phyloP scores from a whole-genome alignment of 2,888 invertebrate species.

The Lucinisca nassula region DNA sequence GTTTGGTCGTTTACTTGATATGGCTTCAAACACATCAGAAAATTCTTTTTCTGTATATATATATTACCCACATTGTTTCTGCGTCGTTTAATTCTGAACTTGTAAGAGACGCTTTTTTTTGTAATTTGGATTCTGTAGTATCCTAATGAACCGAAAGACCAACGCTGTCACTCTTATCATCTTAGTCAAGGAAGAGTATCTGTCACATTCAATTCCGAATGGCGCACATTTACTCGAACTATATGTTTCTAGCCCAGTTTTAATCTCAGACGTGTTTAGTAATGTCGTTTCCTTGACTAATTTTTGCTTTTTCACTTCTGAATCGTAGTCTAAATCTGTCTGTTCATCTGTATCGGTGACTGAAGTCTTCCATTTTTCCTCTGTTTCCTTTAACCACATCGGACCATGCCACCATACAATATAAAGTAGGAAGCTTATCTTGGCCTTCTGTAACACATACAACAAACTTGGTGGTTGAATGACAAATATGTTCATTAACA shows the following conservation, averaged over 20 bases:
- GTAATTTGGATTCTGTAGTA: not conserved
- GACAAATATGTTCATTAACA: too few species aligned
- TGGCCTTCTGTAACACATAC: too few species aligned
- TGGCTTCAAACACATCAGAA: not conserved
- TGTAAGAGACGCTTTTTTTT: not conserved
- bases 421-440: too few species aligned
- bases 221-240: not conserved
- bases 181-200: not conserved
- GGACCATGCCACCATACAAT: slow-evolving; percentile 4
- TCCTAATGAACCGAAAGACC: slow-evolving; percentile 1
- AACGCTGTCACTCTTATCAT: slow-evolving; percentile 16
- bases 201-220: not conserved
- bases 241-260: not conserved
- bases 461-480: too few species aligned
- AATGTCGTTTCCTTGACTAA: not conserved
- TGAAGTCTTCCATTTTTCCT: not conserved
- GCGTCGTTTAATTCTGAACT: slow-evolving; percentile 2
- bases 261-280: not conserved
- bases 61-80: slow-evolving; percentile 7
- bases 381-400: not conserved
- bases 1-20: not conserved
- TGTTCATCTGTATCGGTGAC: not conserved
- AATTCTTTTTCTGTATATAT: slow-evolving; percentile 15
- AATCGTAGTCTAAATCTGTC: not conserved
- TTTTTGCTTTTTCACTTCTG: not conserved